Base-by-base conservation (phyloP, 2,113 vertebrate species). In the Raja brachyura region DNA sequence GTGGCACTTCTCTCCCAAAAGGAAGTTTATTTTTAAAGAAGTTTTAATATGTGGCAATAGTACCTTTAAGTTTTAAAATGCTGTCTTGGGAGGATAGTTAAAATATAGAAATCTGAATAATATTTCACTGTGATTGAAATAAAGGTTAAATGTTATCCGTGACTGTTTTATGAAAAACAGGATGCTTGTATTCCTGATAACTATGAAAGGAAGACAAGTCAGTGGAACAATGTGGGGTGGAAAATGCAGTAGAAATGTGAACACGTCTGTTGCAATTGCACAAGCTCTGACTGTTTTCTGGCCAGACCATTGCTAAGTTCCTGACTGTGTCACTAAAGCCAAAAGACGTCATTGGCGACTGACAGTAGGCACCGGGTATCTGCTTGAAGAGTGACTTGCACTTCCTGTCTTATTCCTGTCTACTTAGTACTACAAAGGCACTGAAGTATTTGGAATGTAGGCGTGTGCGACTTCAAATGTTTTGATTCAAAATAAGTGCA, bases 351-450 rank as follows among this genome's bases (percentile, higher is more conserved):
- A 97, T 93, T 95, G 93, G 94, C 94, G 95, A 95, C 96, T 96
- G 97, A 97, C 95, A 96, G 96, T 95, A 95, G 96, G 96, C 96
- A 96, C 94, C 95, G 96, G 93, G 86, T 97, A 96, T 96, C 96
- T 97, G 97, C 96, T 96, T 94, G 94, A 95, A 97, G 96, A 96
- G 97, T 97, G 98, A 98, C 97, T 97, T 97, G 96, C 96, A 97
- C 96, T 98, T 98, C 98, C 98, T 98, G 98, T 97, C 97, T 98
- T 97, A 97, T 98, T 98, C 98, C 98, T 98, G 97, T 97, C 96
- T 95, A 95, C 96, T 95, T 95, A 95, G 95, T 94, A 96, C 95
- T 95, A 97, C 98, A 97, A 96, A 96, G n/a, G n/a, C 83, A n/a
- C 81, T 88, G 16, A 88, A 61, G 61, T 18, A 63, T 88, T 61